Base-by-base conservation (phyloP, 2,113 vertebrate species). In the Muscicapa adusta region DNA sequence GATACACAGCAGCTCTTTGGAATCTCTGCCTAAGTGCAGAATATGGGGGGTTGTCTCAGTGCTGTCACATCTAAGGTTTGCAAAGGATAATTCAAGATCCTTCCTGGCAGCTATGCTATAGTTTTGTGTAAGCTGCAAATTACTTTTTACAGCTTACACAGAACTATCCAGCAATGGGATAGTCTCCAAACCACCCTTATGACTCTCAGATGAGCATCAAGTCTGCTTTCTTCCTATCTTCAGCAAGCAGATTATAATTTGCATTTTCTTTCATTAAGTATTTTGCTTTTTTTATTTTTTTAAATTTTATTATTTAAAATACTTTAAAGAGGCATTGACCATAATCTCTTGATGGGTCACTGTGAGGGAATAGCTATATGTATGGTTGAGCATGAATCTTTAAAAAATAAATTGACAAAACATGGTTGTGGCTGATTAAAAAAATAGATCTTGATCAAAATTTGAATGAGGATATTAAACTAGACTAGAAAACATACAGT, bases 391-490 rank as follows among this genome's bases (percentile, higher is more conserved):
- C 63, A 5, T 43, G 26, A 76, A 51, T 43, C 16, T 85, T 38
- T 48, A 43, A 56, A 5, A 88, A 71, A 58, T 6, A 60, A 6
- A 48, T 48, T 51, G 48, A 47, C 40, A 56, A 58, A 18, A 20
- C 7, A 15, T 0, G 0, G 2, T 5, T 67, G 5, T 45, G 38
- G 60, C 9, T 40, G 19, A 68, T 12, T 10, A 13, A 25, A 1
- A 5, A 58, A 73, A 45, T 34, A 73, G 8, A 72, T 29, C 17
- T 60, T 56, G 12, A 61, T 45, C n/a, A 66, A 70, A 77, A 67
- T 54, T 54, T 74, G 5, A 7, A 58, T 38, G 3, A 60, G 14
- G 5, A 0, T 40, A n/a, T 54, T 57, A 85, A 71, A 70, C 2
- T 43, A 34, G 38, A 29, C 20, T 42, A 73, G n/a, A 88, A 89